A percentile compares a stretch with the other conserved stretches of the same genome.
Evolutionary conservation across 2,888 invertebrate genomes (phyloP).

Genomic region (Limnephilus marmoratus): DNA sequence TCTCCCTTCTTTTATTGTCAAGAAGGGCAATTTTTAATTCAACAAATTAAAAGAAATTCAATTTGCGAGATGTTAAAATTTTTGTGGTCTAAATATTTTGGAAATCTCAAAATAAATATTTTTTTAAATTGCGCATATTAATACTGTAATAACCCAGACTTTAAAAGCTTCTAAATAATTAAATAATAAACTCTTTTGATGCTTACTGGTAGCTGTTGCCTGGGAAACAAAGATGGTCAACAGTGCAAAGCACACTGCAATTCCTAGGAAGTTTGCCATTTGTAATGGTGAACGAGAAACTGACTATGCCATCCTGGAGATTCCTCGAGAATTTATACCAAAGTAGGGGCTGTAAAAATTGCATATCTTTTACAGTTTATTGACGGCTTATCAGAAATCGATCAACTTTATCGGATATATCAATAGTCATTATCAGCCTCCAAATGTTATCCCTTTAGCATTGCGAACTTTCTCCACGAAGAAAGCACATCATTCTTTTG

Average conservation of each 20-base stretch:
- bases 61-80: too few relatives aligned
- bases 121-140: not conserved
- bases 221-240: conserved; percentile 15
- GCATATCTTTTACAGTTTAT: not conserved
- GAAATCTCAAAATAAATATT: not conserved
- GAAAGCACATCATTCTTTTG: not conserved
- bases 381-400: not conserved
- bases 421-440: not conserved
- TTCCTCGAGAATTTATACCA: not conserved
- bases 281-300: not conserved
- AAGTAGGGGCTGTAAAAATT: not conserved
- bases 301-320: not conserved
- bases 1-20: not conserved
- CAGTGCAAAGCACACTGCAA: conserved; percentile 25
- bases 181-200: not conserved
- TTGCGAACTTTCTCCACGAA: not conserved
- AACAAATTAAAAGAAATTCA: too few relatives aligned
- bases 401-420: not conserved
- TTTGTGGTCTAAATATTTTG: not conserved
- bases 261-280: conserved; percentile 10
- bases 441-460: not conserved
- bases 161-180: not conserved
- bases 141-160: too few relatives aligned
- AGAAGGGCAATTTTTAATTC: not conserved
- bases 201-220: conserved; percentile 20